phyloP scores from a whole-genome alignment of 2,113 vertebrate genomes.

The Burhinus oedicnemus region DNA sequence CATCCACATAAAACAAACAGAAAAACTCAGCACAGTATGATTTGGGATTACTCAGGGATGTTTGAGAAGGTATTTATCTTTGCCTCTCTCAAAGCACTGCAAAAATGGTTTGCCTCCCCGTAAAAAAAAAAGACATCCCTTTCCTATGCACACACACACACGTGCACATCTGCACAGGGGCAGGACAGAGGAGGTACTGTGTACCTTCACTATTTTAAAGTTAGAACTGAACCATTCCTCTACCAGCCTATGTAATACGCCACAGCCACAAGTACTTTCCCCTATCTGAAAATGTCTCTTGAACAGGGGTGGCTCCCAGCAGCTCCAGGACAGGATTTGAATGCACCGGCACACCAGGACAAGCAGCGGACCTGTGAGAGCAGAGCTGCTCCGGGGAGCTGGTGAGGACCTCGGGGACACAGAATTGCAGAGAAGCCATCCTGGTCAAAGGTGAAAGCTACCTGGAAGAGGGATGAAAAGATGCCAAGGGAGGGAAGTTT shows the following conservation, averaged over 20 bases:
- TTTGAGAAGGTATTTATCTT: neutral
- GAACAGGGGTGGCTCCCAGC: neutral
- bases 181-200: neutral
- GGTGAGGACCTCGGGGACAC: neutral
- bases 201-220: neutral
- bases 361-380: neutral
- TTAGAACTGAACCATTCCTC: neutral
- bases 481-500: neutral
- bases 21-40: neutral
- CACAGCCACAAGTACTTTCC: neutral
- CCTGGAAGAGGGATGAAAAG: neutral
- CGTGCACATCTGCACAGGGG: neutral
- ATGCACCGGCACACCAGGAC: neutral
- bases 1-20: neutral
- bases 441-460: neutral
- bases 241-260: accelerated
- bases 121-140: neutral
- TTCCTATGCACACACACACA: neutral
- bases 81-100: neutral
- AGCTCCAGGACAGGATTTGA: neutral
- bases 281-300: neutral
- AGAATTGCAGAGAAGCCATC: neutral
- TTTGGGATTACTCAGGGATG: neutral
- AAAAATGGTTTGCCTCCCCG: neutral
- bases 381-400: neutral